Conservation (phyloP, 2,113 vertebrate genomes). For the Hystrix brachyura region DNA sequence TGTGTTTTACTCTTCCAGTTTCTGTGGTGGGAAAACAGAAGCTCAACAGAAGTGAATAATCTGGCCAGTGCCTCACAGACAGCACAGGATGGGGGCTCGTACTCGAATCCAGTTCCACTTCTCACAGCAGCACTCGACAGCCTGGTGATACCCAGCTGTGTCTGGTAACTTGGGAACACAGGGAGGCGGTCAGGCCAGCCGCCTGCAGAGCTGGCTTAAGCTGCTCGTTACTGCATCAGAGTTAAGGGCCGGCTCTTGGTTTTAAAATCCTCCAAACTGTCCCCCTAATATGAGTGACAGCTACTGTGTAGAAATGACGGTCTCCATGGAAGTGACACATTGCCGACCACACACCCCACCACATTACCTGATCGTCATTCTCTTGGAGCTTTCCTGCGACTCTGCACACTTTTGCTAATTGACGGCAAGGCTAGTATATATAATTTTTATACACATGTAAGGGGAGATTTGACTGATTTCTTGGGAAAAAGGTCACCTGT, state of each 20-base stretch:
- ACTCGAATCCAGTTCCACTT: neutral
- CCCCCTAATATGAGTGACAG: neutral
- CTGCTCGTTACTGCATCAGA: neutral
- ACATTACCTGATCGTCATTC: neutral
- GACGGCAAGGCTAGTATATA: neutral
- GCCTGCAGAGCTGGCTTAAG: neutral
- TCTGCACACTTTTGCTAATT: neutral
- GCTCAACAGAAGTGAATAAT: neutral
- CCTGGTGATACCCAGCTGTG: too few relatives aligned
- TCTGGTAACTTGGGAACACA: conserved; percentile 12
- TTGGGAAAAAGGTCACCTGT: neutral
- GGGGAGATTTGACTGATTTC: neutral
- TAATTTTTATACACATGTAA: neutral
- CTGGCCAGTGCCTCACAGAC: neutral
- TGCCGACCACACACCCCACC: neutral
- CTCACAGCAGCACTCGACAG: neutral
- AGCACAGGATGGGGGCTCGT: neutral
- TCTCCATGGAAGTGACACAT: neutral
- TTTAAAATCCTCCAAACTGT: neutral
- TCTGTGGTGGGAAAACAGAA: neutral
- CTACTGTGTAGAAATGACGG: neutral
- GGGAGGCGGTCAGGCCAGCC: neutral
- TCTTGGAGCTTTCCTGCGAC: neutral
- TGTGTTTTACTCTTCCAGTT: neutral
- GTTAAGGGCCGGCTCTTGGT: neutral